phyloP scores from a whole-genome alignment of 53 echinoderm and acorn worm species.

The Echinometra lucunter region DNA sequence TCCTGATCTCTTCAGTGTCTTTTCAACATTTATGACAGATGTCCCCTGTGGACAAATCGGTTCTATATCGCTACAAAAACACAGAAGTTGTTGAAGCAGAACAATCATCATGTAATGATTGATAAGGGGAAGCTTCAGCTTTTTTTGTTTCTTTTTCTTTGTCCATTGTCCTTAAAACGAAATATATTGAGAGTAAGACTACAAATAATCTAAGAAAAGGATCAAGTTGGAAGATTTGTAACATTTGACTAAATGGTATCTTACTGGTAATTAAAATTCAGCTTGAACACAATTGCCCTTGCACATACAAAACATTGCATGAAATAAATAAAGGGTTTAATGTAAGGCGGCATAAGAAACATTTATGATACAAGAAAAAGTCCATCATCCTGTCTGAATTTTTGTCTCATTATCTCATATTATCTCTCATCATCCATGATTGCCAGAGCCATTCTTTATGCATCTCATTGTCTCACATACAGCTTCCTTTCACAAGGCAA shows the following conservation, averaged over 20 bases:
- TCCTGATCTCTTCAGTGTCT: no score
- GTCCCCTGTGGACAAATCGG: neutral
- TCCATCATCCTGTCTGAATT: neutral
- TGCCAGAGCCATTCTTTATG: neutral
- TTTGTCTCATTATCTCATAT: neutral
- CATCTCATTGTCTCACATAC: neutral
- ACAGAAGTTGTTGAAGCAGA: neutral
- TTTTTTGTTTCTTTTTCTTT: neutral
- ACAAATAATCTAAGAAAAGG: neutral
- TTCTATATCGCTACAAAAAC: neutral
- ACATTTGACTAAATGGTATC: neutral
- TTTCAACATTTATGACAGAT: neutral
- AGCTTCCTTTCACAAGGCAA: neutral
- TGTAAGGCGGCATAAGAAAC: neutral
- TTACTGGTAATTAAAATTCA: neutral
- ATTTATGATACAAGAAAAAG: neutral
- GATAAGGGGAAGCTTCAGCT: neutral
- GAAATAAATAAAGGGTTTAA: slow-evolving; percentile 6
- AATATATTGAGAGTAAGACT: neutral
- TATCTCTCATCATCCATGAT: neutral
- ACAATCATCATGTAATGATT: neutral
- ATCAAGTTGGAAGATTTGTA: neutral
- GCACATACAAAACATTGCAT: neutral
- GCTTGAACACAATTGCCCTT: neutral
- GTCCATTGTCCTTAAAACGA: neutral